A percentile compares a stretch with the other conserved stretches of the same genome.
phyloP scores from a whole-genome alignment of 2,113 vertebrate species.

The Clarias batrachus region DNA sequence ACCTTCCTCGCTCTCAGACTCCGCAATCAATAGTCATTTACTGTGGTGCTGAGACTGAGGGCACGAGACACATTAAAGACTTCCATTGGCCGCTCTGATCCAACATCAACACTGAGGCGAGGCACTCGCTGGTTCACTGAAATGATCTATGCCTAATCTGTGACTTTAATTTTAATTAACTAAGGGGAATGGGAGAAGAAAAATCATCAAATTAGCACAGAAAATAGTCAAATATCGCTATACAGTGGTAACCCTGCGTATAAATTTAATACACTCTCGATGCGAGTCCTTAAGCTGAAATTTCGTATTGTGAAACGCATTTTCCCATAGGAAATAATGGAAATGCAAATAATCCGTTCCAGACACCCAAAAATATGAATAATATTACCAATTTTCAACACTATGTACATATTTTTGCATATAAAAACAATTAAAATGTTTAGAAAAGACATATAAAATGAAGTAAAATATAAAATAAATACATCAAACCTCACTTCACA shows the following conservation, averaged over 20 bases:
- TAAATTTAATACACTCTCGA: too few species aligned
- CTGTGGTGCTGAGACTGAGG: conserved; percentile 59
- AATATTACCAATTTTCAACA: too few species aligned
- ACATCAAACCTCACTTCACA: too few species aligned
- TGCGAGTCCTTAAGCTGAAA: not conserved
- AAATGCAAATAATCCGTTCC: too few species aligned
- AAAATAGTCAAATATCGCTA: not conserved
- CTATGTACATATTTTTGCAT: too few species aligned
- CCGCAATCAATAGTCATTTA: conserved; percentile 77
- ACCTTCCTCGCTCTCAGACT: conserved; percentile 57
- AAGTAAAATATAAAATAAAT: too few species aligned
- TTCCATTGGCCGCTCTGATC: conserved; percentile 46
- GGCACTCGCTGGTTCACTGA: not conserved
- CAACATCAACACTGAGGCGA: conserved; percentile 24
- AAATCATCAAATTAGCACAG: not conserved
- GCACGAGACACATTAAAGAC: conserved; percentile 62
- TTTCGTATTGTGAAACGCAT: too few species aligned
- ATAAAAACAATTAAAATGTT: too few species aligned
- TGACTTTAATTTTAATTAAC: not conserved
- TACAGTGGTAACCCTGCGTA: too few species aligned
- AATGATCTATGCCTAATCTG: not conserved
- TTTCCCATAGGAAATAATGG: too few species aligned
- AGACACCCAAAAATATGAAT: too few species aligned
- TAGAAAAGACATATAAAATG: too few species aligned
- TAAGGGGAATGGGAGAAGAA: not conserved